Conservation (phyloP, 2,113 vertebrate species). For the Kryptolebias marmoratus region DNA sequence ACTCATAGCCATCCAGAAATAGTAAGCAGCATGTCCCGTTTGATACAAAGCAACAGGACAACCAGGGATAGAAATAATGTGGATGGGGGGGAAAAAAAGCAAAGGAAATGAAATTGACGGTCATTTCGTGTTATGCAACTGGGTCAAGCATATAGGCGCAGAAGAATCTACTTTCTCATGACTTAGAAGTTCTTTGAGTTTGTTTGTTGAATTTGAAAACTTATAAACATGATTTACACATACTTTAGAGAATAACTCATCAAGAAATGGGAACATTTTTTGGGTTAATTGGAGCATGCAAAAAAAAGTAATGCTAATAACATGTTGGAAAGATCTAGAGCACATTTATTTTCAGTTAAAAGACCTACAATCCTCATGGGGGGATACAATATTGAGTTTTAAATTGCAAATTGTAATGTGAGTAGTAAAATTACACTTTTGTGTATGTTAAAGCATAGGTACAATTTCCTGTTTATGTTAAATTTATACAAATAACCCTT, state of each 20-base stretch:
- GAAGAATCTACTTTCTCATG: background rate
- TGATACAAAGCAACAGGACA: conserved; percentile 40
- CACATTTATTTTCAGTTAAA: background rate
- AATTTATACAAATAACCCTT: no score
- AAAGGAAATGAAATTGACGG: conserved; percentile 25
- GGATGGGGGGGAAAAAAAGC: conserved; percentile 5
- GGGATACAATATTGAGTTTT: background rate
- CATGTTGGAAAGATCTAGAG: background rate
- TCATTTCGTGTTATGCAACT: conserved; percentile 11
- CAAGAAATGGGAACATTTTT: background rate
- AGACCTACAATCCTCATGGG: background rate
- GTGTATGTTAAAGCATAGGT: no score
- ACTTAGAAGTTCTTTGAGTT: background rate
- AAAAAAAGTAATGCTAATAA: no score
- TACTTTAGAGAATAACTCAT: background rate
- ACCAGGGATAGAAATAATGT: conserved; percentile 39
- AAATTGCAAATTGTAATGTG: background rate
- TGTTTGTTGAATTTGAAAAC: background rate
- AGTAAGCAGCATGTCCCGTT: conserved; percentile 51
- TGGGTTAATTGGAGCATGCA: background rate
- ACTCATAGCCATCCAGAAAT: conserved; percentile 61
- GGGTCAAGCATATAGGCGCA: background rate
- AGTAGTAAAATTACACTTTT: no score
- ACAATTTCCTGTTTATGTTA: no score
- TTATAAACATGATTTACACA: background rate